Conservation (phyloP, 37 sponge, comb jelly and placozoan species). For the Dysidea cf. avara region DNA sequence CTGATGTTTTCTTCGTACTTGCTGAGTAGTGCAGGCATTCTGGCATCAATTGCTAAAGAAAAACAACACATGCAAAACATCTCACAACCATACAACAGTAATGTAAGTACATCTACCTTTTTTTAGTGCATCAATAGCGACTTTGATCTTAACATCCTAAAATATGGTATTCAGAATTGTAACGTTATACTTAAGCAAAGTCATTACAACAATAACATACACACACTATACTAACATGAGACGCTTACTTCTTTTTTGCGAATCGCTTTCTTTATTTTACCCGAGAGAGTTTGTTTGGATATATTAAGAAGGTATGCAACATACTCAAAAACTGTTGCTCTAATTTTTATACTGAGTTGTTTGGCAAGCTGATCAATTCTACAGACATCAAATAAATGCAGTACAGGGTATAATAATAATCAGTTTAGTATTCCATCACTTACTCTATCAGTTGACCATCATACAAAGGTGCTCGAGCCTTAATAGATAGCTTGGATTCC, state of each 20-base stretch:
- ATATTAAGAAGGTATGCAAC: slow-evolving; percentile 54
- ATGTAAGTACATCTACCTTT: background rate
- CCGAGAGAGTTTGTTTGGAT: slow-evolving; percentile 34
- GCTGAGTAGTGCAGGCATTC: slow-evolving; percentile 45
- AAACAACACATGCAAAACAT: too few species aligned
- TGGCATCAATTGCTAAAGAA: slow-evolving; percentile 47
- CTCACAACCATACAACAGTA: slow-evolving; percentile 11
- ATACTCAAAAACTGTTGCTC: slow-evolving; percentile 56
- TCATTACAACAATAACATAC: too few species aligned
- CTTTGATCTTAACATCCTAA: slow-evolving; percentile 17
- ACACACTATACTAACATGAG: too few species aligned
- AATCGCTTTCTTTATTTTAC: slow-evolving; percentile 41
- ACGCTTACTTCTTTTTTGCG: slow-evolving; percentile 64
- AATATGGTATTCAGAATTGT: background rate
- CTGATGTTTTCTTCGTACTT: slow-evolving; percentile 53
- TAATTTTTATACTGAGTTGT: too few species aligned
- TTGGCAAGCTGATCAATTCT: too few species aligned
- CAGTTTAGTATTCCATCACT: too few species aligned
- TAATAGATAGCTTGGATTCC: too few species aligned
- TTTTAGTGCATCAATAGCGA: background rate
- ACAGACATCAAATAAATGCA: too few species aligned
- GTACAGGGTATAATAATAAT: too few species aligned
- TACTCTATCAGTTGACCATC: too few species aligned
- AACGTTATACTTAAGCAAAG: too few species aligned
- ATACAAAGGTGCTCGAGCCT: too few species aligned